Evolutionary conservation across 2,113 vertebrate genomes (phyloP).

Genomic region (Prolemur simus): DNA sequence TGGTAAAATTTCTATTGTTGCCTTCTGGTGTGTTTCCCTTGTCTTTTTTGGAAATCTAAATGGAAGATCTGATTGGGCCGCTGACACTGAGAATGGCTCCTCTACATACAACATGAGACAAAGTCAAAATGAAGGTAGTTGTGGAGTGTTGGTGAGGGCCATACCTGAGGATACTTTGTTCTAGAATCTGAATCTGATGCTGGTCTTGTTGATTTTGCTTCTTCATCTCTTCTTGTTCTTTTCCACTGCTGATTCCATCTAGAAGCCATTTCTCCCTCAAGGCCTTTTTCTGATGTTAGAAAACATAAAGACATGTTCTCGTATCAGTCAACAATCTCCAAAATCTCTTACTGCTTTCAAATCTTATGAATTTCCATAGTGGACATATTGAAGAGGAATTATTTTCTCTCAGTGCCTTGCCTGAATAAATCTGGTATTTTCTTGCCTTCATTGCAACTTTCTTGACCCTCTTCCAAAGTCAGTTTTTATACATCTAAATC

Average conservation of each 20-base stretch:
- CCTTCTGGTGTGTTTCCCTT: neutral
- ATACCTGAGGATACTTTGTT: constrained; percentile 93
- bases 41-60: neutral
- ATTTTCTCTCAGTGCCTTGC: neutral
- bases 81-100: neutral
- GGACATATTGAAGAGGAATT: neutral
- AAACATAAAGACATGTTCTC: constrained; percentile 35
- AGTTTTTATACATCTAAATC: neutral
- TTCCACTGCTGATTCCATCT: constrained; percentile 91
- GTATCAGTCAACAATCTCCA: neutral
- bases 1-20: neutral
- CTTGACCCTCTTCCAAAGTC: neutral
- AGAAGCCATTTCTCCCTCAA: constrained; percentile 97
- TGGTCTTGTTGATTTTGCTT: constrained; percentile 91
- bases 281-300: constrained; percentile 90
- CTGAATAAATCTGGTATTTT: neutral
- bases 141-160: neutral
- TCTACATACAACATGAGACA: neutral
- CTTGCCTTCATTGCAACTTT: neutral
- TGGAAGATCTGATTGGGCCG: neutral
- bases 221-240: constrained; percentile 93
- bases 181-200: constrained; percentile 87
- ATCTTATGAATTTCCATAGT: neutral
- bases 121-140: neutral
- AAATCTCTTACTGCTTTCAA: neutral